These are phyloP conservation scores for Psittacula derbiana DNA, from an alignment of 2,797 vertebrate species.

Conservation along the genomic window DNA sequence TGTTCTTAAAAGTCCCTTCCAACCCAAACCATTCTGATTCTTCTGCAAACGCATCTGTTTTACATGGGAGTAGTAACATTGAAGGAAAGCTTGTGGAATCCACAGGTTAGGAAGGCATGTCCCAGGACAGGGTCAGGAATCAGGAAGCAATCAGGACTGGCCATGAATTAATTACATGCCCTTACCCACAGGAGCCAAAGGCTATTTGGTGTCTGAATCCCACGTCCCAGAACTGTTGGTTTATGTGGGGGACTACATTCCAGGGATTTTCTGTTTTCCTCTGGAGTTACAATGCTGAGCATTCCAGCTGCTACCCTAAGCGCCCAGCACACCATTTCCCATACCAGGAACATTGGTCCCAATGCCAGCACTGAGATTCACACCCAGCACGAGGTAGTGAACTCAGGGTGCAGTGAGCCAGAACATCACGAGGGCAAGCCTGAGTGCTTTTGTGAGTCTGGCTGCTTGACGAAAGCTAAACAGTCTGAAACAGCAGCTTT, in stretches of 20 bases:
- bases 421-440: accelerated
- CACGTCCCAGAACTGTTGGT: not conserved
- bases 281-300: not conserved
- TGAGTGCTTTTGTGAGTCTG: not conserved
- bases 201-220: not conserved
- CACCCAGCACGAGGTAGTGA: not conserved
- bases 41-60: not conserved
- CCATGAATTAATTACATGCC: accelerated
- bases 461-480: not conserved
- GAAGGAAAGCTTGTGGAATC: not conserved
- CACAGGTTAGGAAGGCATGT: not conserved
- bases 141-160: not conserved
- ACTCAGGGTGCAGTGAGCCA: accelerated
- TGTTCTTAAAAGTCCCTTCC: not conserved
- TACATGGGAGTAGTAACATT: accelerated
- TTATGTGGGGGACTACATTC: not conserved
- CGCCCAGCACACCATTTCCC: not conserved
- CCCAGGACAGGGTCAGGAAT: not conserved
- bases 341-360: accelerated
- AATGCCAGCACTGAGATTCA: not conserved
- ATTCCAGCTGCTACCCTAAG: not conserved
- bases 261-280: not conserved
- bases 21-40: not conserved
- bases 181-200: not conserved
- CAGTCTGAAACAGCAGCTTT: not conserved